Conservation (phyloP, 2,797 vertebrate genomes). For the Prionace glauca region DNA sequence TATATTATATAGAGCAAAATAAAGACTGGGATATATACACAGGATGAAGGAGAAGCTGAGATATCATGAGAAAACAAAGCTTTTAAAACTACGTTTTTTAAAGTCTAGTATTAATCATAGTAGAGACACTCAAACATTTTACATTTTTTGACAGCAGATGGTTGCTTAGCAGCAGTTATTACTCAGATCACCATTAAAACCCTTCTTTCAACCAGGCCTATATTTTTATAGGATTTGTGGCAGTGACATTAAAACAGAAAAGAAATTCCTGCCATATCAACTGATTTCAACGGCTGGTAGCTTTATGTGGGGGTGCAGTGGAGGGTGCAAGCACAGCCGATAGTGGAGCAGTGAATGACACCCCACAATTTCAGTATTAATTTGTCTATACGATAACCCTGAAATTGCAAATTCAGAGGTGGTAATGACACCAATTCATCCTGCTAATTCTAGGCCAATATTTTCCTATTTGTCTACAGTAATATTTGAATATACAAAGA, state of each 20-base stretch:
- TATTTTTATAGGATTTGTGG: not conserved
- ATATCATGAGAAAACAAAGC: no score
- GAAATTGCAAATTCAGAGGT: not conserved
- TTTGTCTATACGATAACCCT: not conserved
- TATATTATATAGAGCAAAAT: not conserved
- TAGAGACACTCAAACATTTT: not conserved
- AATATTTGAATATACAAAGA: not conserved
- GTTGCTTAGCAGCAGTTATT: not conserved
- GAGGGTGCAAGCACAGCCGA: not conserved
- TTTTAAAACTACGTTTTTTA: no score
- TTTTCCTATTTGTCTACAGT: not conserved
- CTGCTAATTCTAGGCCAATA: not conserved
- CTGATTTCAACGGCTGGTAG: not conserved
- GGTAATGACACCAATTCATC: not conserved
- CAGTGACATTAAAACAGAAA: not conserved
- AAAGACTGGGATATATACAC: not conserved
- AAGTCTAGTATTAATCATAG: no score
- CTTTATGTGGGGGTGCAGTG: not conserved
- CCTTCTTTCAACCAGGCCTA: not conserved
- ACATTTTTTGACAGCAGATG: not conserved
- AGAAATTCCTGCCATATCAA: not conserved
- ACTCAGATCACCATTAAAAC: not conserved
- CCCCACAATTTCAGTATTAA: not conserved
- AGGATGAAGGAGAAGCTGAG: not conserved
- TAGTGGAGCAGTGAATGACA: not conserved